These are phyloP conservation scores for Gandaritis pyraliata DNA, from an alignment of 2,888 invertebrate species.

Conservation along the genomic window DNA sequence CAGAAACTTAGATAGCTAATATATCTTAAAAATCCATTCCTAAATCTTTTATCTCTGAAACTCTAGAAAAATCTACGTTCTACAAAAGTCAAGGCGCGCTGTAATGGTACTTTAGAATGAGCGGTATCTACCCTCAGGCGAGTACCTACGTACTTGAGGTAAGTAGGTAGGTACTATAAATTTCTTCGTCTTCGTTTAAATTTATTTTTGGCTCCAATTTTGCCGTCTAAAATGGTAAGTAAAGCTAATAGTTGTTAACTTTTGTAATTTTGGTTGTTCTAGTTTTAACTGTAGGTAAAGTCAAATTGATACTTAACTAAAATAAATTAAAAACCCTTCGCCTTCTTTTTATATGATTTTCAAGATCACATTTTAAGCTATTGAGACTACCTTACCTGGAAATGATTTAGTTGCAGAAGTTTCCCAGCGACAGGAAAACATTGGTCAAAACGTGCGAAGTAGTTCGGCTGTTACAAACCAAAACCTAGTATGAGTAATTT, in stretches of 20 bases:
- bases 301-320: too few relatives aligned
- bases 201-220: slow-evolving; percentile 11
- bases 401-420: too few relatives aligned
- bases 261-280: neutral
- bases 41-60: slow-evolving; percentile 15
- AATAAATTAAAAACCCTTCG: too few relatives aligned
- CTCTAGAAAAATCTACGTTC: slow-evolving; percentile 20
- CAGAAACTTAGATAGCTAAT: slow-evolving; percentile 3
- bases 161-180: slow-evolving; percentile 6
- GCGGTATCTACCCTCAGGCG: slow-evolving; percentile 20
- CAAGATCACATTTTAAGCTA: too few relatives aligned
- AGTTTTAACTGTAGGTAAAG: too few relatives aligned
- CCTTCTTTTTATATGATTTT: too few relatives aligned
- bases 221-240: neutral
- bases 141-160: slow-evolving; percentile 20
- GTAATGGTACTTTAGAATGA: slow-evolving; percentile 28
- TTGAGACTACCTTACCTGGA: too few relatives aligned
- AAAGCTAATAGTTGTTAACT: slow-evolving; percentile 3
- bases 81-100: slow-evolving; percentile 18
- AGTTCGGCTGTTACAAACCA: too few relatives aligned
- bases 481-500: too few relatives aligned
- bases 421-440: too few relatives aligned
- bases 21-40: slow-evolving; percentile 7
- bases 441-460: too few relatives aligned
- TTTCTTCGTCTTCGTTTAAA: slow-evolving; percentile 3